Evolutionary conservation across 2,113 vertebrate genomes (phyloP).

Genomic region (Diadophis punctatus): DNA sequence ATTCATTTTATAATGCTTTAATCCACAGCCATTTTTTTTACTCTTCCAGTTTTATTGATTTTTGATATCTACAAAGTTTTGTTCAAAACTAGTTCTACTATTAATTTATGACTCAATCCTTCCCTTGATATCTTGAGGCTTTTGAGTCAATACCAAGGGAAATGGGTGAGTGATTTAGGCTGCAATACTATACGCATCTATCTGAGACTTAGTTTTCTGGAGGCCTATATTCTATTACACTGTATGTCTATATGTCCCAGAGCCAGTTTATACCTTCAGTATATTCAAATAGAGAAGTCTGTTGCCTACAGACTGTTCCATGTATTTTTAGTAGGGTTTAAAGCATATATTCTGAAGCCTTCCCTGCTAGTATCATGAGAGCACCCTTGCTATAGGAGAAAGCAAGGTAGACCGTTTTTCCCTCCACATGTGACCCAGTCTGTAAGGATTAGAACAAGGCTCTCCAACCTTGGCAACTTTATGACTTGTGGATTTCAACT

Average conservation of each 20-base stretch:
- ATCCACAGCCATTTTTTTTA: background rate
- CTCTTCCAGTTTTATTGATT: background rate
- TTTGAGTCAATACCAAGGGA: background rate
- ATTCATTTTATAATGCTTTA: background rate
- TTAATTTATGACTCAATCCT: background rate
- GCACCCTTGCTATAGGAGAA: background rate
- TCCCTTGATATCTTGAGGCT: background rate
- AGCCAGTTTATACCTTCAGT: background rate
- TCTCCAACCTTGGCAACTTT: too few species aligned
- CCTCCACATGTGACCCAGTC: background rate
- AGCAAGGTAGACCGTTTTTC: background rate
- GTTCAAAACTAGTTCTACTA: background rate
- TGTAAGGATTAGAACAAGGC: background rate
- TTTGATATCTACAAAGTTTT: background rate
- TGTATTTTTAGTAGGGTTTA: background rate
- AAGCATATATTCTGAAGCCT: background rate
- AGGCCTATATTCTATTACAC: background rate
- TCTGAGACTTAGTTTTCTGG: background rate
- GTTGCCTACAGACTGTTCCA: background rate
- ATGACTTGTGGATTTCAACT: too few species aligned
- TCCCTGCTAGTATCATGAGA: background rate
- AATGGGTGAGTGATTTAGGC: background rate
- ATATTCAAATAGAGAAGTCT: background rate
- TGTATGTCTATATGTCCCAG: background rate
- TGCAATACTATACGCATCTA: background rate